These are phyloP conservation scores for Meloidogyne chitwoodi DNA, from an alignment of 1,140 invertebrate genomes.

Conservation along the genomic window DNA sequence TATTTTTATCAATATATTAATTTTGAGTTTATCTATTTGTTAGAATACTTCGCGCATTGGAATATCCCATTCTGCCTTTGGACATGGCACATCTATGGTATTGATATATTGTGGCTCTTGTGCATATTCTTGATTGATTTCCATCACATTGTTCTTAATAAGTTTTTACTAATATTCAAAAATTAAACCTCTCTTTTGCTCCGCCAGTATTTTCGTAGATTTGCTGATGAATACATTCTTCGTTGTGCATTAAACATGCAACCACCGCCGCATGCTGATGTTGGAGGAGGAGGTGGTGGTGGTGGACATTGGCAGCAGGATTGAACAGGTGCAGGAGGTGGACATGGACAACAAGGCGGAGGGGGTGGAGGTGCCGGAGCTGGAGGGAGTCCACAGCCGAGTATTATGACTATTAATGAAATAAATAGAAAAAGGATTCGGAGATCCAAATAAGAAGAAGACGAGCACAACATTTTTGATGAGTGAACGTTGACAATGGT, in stretches of 20 bases:
- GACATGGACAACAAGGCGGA: neutral
- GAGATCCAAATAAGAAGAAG: neutral
- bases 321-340: neutral
- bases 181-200: neutral
- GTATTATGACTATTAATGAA: neutral
- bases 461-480: neutral
- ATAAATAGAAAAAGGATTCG: neutral
- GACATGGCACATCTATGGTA: neutral
- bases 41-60: neutral
- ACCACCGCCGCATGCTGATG: neutral
- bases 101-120: neutral
- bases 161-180: too few species aligned
- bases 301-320: neutral
- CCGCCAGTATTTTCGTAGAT: neutral
- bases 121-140: neutral
- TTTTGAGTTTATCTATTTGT: neutral
- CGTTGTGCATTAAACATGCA: neutral
- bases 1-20: neutral
- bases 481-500: neutral
- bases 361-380: neutral
- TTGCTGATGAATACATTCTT: neutral
- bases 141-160: neutral
- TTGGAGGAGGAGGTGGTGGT: neutral
- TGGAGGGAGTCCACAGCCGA: neutral
- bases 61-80: neutral